Percentiles rank a stretch among this genome's conserved stretches.
Conservation (phyloP, 2,797 vertebrate species). For the Micropoecilia bifurca region DNA sequence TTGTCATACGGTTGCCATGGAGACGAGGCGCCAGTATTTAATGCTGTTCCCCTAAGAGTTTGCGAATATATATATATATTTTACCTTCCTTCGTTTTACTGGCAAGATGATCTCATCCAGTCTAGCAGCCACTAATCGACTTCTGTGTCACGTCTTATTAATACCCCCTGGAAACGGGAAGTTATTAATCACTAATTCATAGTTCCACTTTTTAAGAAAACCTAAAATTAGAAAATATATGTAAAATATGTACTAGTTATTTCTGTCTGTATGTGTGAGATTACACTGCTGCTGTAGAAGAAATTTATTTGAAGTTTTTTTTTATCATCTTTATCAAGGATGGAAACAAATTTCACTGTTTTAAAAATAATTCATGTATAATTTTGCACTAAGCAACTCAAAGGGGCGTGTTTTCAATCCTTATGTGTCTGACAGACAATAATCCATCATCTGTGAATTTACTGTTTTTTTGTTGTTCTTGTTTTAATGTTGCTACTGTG, state of each 20-base stretch:
- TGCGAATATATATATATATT: too few relatives aligned
- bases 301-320: too few relatives aligned
- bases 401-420: slow-evolving; percentile 1
- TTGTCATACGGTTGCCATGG: not conserved
- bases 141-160: not conserved
- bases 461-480: not conserved
- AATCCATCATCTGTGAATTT: not conserved
- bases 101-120: not conserved
- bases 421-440: not conserved
- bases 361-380: slow-evolving; percentile 1
- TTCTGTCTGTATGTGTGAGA: not conserved
- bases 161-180: not conserved
- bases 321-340: not conserved
- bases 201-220: not conserved
- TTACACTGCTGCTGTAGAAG: not conserved
- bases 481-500: not conserved
- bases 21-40: not conserved
- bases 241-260: not conserved
- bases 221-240: not conserved
- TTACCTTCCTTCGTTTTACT: not conserved
- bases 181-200: not conserved
- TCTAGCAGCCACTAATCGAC: not conserved
- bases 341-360: not conserved
- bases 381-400: slow-evolving; percentile 31
- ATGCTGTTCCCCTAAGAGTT: not conserved